Evolutionary conservation across 1,140 invertebrate species (phyloP), one percentile per base, ranked within the genome.

Genomic region (Aleiodes sp.): DNA sequence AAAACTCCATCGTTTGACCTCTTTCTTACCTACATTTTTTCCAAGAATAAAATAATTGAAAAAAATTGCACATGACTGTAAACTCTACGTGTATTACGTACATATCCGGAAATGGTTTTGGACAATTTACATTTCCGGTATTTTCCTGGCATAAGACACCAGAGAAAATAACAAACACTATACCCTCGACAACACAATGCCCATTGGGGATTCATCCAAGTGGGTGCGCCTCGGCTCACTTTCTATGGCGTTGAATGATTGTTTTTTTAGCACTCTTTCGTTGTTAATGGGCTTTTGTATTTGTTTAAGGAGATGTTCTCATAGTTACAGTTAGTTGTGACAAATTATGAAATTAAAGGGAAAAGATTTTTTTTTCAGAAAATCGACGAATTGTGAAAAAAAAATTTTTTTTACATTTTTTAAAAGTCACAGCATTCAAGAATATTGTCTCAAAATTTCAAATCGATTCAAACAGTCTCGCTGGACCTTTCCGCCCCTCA

Each of bases 121-220:
- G 33, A 52, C 16, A 66, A 24, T 65, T 65, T 52, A 28, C 10
- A 21, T 52, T 65, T 65, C 63, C 63, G 63, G n/a, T 52, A 46
- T 65, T 56, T 65, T 65, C 26, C 35, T 6, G 29, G 19, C 12
- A 21, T 29, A 14, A 4, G 0, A 10, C 29, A 41, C 43, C n/a
- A 37, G 39, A 19, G n/a, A 10, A 29, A 41, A 43, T 26, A 9
- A 64, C 2, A 64, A 9, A 62, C 12, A 52, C 21, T 12, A 52
- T 24, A 52, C n/a, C n/a, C n/a, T 24, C 12, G 46, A 52, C 46
- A 24, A 52, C 21, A 52, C 46, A 52, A 52, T 52, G 46, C 19
- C 46, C 9, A 52, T 52, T 52, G 46, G 46, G 39, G 46, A 52
- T 52, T 52, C 46, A 52, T 16, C 26, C 19, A 52, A 52, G 46